These are phyloP conservation scores for Mus pahari DNA, from an alignment of 2,113 vertebrate genomes.

Conservation along the genomic window DNA sequence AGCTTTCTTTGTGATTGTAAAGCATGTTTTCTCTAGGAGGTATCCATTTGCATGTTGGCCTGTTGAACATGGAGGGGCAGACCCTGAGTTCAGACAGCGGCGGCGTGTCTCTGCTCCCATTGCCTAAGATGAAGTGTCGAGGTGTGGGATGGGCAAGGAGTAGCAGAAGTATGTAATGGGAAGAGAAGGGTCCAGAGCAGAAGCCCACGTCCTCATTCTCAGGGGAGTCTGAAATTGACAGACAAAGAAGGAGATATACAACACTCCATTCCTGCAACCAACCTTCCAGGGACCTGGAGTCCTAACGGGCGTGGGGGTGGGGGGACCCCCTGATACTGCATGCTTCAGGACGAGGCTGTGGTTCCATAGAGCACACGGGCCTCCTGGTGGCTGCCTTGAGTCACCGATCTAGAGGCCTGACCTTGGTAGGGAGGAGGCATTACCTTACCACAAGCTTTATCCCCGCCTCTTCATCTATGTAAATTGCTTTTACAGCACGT, in stretches of 20 bases:
- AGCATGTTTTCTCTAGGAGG: background rate
- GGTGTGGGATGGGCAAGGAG: rapidly evolving
- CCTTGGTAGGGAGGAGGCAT: background rate
- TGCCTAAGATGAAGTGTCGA: background rate
- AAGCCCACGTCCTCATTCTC: background rate
- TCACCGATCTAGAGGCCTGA: background rate
- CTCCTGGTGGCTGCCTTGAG: constrained; percentile 8
- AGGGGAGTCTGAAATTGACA: too few relatives aligned
- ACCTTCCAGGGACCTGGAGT: background rate
- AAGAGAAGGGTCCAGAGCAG: background rate
- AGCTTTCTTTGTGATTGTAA: background rate
- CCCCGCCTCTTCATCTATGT: background rate
- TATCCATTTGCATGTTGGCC: background rate
- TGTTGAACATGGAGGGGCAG: background rate
- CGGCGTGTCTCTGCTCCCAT: too few relatives aligned
- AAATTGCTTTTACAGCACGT: background rate
- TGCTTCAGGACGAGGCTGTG: rapidly evolving
- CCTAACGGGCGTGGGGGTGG: too few relatives aligned
- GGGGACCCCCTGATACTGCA: background rate
- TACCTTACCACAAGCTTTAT: background rate
- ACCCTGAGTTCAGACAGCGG: background rate
- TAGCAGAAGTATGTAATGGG: background rate
- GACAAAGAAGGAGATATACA: background rate
- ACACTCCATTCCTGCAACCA: background rate
- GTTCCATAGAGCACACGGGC: background rate